Evolutionary conservation across 2,888 invertebrate species (phyloP).

Genomic region (Eupithecia dodoneata): DNA sequence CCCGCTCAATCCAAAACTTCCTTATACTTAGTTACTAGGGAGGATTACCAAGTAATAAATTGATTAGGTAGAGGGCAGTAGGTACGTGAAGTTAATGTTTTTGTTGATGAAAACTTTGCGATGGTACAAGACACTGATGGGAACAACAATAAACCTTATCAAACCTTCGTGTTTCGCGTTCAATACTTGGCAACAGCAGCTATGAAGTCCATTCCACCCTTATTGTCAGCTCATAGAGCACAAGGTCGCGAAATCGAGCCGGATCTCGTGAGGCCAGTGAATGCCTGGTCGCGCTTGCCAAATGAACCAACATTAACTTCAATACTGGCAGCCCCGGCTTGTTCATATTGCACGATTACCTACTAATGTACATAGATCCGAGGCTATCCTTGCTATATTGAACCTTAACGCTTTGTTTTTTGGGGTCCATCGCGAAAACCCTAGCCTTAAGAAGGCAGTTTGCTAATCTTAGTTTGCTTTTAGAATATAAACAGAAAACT

Average conservation of each 20-base stretch:
- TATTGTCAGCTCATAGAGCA: conserved; percentile 17
- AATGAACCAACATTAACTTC: conserved; percentile 60
- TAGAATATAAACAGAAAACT: not conserved
- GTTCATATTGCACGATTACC: conserved; percentile 41
- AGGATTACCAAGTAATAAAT: not conserved
- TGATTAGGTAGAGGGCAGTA: not conserved
- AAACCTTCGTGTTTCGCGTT: conserved; percentile 44
- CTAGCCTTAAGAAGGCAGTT: not conserved
- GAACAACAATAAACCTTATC: conserved; percentile 45
- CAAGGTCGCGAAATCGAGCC: conserved; percentile 9
- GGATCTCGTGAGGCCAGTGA: not conserved
- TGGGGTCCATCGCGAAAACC: not conserved
- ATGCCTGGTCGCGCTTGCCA: conserved; percentile 49
- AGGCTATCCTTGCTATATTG: conserved; percentile 3
- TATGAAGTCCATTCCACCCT: conserved; percentile 10
- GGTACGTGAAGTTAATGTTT: not conserved
- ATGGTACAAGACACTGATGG: not conserved
- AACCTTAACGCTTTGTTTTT: not conserved
- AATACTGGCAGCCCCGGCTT: conserved; percentile 35
- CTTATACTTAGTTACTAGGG: not conserved
- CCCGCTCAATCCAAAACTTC: not conserved
- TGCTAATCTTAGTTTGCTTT: not conserved
- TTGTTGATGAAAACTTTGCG: not conserved
- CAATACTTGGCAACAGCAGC: conserved; percentile 47
- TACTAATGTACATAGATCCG: conserved; percentile 21